Percentiles rank a stretch among this genome's conserved stretches.
These are phyloP conservation scores for Ceratoteleas bidentatus DNA, from an alignment of 1,140 invertebrate genomes.

Conservation along the genomic window DNA sequence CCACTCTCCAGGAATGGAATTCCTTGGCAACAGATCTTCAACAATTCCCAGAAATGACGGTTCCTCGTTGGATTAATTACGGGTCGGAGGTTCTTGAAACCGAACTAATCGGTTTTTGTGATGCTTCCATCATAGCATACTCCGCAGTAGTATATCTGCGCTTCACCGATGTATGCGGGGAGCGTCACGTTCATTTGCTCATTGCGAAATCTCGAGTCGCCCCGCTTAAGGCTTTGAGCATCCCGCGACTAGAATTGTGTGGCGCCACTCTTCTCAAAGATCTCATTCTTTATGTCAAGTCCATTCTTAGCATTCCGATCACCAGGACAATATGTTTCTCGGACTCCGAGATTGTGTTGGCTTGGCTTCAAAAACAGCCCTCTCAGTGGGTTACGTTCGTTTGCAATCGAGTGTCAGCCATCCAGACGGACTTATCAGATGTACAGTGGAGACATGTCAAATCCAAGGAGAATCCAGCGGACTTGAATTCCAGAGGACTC, in stretches of 20 bases:
- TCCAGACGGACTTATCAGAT: not conserved
- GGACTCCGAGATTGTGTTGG: constrained; percentile 2
- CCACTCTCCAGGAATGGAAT: too few species aligned
- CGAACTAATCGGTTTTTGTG: not conserved
- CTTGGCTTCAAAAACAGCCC: not conserved
- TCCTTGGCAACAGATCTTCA: too few species aligned
- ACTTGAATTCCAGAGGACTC: not conserved
- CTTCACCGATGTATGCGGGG: not conserved
- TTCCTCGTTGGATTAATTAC: too few species aligned
- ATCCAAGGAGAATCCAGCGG: not conserved
- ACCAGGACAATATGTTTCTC: not conserved
- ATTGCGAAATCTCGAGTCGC: constrained; percentile 6
- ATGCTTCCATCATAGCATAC: not conserved
- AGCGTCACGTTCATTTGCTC: not conserved
- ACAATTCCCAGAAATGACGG: too few species aligned
- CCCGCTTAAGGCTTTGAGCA: constrained; percentile 8
- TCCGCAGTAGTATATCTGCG: not conserved
- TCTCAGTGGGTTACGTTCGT: not conserved
- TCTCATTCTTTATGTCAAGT: not conserved
- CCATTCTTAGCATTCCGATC: not conserved
- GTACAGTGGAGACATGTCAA: not conserved
- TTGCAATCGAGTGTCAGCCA: not conserved
- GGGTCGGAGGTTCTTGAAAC: too few species aligned
- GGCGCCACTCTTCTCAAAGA: constrained; percentile 11
- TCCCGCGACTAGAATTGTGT: constrained; percentile 15